Base-by-base conservation (phyloP, 2,888 invertebrate species). In the Choristoneura rosaceana region DNA sequence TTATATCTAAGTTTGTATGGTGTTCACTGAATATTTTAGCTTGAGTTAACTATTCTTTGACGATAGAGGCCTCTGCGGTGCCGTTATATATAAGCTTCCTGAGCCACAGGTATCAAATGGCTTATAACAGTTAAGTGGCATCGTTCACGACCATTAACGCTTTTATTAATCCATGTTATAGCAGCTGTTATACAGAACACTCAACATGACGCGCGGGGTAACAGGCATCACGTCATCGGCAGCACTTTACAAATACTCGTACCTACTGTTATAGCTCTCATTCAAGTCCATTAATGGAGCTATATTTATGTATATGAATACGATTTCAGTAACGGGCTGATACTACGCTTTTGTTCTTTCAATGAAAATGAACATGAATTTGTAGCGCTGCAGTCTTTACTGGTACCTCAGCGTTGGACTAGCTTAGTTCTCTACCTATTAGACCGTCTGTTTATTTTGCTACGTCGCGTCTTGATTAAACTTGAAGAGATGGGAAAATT, bases 101-200 rank as follows among this genome's bases (percentile, higher is more conserved):
- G 17, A 52, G 17, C 50, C 25, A 25, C 25, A 55, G 10, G 17
- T 63, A 68, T 63, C 62, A 63, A 63, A 71, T 63, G 63, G 58
- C 68, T 67, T 61, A 71, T 62, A 55, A 25, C 55, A 45, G 52
- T 17, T n/a, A 14, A 60, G 61, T 62, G 61, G 38, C 45, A 45
- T 65, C 67, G 58, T 58, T 71, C 47, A n/a, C 52, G 17, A 9
- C 71, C 58, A 50, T 71, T 71, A 67, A 43, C 10, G 41, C n/a
- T 68, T 61, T 63, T 68, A 68, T 71, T 71, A 60, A 38, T 15
- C 64, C 34, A 4, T 59, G 14, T 68, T 60, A 45, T 45, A 45
- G 25, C 43, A 43, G 43, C 14, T 45, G 17, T 68, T 68, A 60
- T 47, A 38, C 38, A 38, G 4, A 47, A 15, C 62, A 10, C 9